phyloP scores from a whole-genome alignment of 2,888 invertebrate species.

The Gerris lacustris region DNA sequence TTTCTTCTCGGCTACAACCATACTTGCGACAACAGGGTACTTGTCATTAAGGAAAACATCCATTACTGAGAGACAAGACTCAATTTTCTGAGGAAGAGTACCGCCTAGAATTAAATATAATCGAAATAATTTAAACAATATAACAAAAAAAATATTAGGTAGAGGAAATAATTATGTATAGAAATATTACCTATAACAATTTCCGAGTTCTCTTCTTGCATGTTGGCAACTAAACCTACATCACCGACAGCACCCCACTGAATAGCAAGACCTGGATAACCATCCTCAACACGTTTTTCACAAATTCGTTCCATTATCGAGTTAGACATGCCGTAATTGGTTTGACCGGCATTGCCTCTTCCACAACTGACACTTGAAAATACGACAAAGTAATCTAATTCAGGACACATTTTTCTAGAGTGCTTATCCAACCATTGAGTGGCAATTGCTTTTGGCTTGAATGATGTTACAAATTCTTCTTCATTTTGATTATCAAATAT shows the following conservation, averaged over 20 bases:
- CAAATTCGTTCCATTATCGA: slow-evolving; percentile 52
- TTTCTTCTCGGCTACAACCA: slow-evolving; percentile 77
- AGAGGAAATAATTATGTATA: neutral
- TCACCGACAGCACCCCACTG: slow-evolving; percentile 93
- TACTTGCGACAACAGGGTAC: slow-evolving; percentile 59
- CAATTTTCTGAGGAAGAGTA: slow-evolving; percentile 73
- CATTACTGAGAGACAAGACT: slow-evolving; percentile 63
- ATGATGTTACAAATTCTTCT: slow-evolving; percentile 54
- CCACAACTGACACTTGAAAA: slow-evolving; percentile 89
- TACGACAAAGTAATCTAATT: slow-evolving; percentile 61
- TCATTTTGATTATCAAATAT: slow-evolving; percentile 63
- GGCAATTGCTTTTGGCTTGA: slow-evolving; percentile 68
- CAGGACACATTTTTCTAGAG: slow-evolving; percentile 46
- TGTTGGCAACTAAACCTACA: slow-evolving; percentile 51
- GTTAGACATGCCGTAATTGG: slow-evolving; percentile 83
- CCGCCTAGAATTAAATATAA: slow-evolving; percentile 42
- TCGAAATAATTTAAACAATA: neutral
- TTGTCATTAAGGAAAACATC: slow-evolving; percentile 51
- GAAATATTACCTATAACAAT: slow-evolving; percentile 45
- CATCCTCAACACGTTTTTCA: slow-evolving; percentile 54
- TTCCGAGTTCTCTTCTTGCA: slow-evolving; percentile 51
- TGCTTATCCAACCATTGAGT: slow-evolving; percentile 62
- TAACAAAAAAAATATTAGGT: neutral
- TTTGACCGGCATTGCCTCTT: slow-evolving; percentile 81
- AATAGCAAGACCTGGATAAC: slow-evolving; percentile 67